phyloP scores from a whole-genome alignment of 2,113 vertebrate species.

The Nerophis lumbriciformis region DNA sequence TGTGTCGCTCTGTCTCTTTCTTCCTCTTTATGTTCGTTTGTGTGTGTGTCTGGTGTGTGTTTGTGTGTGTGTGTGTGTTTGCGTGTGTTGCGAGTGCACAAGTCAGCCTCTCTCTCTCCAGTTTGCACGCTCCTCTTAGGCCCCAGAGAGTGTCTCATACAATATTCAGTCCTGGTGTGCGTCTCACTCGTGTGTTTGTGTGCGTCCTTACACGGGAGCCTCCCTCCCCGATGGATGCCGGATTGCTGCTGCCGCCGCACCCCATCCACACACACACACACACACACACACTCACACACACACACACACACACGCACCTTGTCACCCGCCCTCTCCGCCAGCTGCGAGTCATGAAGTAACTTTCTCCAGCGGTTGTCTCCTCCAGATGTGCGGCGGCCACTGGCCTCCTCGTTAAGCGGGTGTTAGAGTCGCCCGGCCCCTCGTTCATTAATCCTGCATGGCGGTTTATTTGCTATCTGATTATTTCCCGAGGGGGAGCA shows the following conservation, averaged over 20 bases:
- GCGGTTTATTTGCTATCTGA: not conserved
- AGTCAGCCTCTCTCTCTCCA: conserved; percentile 13
- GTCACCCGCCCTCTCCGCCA: conserved; percentile 13
- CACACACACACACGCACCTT: conserved; percentile 1
- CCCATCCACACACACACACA: not conserved
- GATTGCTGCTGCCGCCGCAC: conserved; percentile 4
- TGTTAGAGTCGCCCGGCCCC: conserved; percentile 8
- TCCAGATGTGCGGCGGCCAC: conserved; percentile 24
- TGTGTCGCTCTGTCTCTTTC: conserved; percentile 39
- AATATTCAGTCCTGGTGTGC: conserved; percentile 66
- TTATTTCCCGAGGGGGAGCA: not conserved
- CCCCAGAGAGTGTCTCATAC: conserved; percentile 66
- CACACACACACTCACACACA: conserved; percentile 1
- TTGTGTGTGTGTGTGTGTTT: conserved; percentile 11
- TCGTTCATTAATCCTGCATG: conserved; percentile 15
- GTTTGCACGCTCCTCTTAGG: conserved; percentile 47
- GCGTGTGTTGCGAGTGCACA: conserved; percentile 7
- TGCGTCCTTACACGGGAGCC: conserved; percentile 39
- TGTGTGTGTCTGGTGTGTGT: not conserved
- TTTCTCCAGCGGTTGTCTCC: conserved; percentile 28
- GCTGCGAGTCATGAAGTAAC: conserved; percentile 28
- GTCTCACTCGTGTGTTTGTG: conserved; percentile 39
- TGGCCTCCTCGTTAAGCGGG: conserved; percentile 16
- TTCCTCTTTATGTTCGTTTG: conserved; percentile 15
- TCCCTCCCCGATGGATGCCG: conserved; percentile 8